Base-by-base conservation (phyloP, 2,113 vertebrate species). In the Clarias gariepinus region DNA sequence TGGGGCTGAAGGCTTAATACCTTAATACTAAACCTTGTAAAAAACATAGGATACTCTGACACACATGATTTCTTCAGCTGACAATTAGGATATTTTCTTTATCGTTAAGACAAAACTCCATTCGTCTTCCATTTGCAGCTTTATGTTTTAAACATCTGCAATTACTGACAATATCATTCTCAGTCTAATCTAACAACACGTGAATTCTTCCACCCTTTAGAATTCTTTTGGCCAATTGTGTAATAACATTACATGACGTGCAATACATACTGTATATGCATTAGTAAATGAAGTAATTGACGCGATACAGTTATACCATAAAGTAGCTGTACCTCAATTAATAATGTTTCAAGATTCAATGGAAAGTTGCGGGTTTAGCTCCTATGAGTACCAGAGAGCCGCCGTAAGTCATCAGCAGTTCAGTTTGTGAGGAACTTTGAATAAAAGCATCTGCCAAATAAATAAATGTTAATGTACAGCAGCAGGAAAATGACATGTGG, bases 341-440 rank as follows among this genome's bases (percentile, higher is more conserved):
- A 78, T 28, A 78, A 30, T 28, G n/a, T 10, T 30, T 15, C 9
- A 18, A 21, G 28, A 36, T 36, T 80, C 33, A 60, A 33, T 60
- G 9, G 19, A 80, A 80, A 57, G 11, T 80, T 60, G n/a, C 60
- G 19, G 19, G 57, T 47, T 80, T 30, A 60, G 28, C 23, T 80
- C 10, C 11, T 57, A 33, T 10, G 16, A 58, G 57, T 55, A 30
- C n/a, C 25, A 55, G n/a, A 57, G 12, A 78, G 9, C n/a, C 16
- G 21, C 15, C 18, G 18, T 30, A 57, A 78, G 15, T 58, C 53
- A 79, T 79, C 53, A 79, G 52, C 33, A 10, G 55, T 57, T 79
- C 25, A 78, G 52, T 78, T 78, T 78, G 76, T 57, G 15, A 57
- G 52, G 76, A 57, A 57, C 47, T 55, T 55, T 78, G 76, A 78